phyloP scores from a whole-genome alignment of 2,888 invertebrate genomes.

The Eucera pruinosa region DNA sequence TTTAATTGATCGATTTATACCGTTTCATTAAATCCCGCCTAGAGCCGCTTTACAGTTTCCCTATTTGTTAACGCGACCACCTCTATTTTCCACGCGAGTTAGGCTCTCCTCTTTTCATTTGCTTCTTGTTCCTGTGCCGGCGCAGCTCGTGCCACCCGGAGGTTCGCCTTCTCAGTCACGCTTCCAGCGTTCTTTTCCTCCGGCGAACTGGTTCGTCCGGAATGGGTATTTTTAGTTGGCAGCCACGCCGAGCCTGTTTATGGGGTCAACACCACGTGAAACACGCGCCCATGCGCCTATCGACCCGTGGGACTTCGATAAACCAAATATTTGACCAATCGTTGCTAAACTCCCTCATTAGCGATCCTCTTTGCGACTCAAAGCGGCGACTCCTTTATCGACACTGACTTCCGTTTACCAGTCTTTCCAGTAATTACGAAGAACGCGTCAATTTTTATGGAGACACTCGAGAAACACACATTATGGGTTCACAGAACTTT shows the following conservation, averaged over 20 bases:
- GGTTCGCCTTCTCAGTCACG: constrained; percentile 31
- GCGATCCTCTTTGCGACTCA: neutral
- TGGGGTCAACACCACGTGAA: constrained; percentile 76
- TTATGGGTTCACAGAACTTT: neutral
- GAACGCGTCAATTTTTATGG: neutral
- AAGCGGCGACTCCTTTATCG: no score
- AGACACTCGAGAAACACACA: neutral
- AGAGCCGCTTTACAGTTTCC: constrained; percentile 30
- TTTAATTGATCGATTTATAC: constrained; percentile 52
- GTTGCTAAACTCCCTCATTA: neutral
- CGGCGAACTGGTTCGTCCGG: constrained; percentile 72
- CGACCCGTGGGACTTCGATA: constrained; percentile 7
- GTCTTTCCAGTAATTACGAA: no score
- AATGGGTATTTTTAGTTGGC: constrained; percentile 75
- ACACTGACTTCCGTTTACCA: neutral
- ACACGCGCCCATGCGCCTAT: constrained; percentile 40
- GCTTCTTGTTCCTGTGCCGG: constrained; percentile 7
- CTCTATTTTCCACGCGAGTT: no score
- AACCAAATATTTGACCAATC: constrained; percentile 32
- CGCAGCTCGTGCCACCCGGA: constrained; percentile 1
- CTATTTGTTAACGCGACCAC: constrained; percentile 1
- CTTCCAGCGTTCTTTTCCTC: constrained; percentile 60
- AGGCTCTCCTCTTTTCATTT: constrained; percentile 1
- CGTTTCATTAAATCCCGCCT: constrained; percentile 48
- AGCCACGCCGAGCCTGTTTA: constrained; percentile 71